These are phyloP conservation scores for Drosophila longiperda DNA, from an alignment of 2,888 invertebrate species.

Conservation along the genomic window DNA sequence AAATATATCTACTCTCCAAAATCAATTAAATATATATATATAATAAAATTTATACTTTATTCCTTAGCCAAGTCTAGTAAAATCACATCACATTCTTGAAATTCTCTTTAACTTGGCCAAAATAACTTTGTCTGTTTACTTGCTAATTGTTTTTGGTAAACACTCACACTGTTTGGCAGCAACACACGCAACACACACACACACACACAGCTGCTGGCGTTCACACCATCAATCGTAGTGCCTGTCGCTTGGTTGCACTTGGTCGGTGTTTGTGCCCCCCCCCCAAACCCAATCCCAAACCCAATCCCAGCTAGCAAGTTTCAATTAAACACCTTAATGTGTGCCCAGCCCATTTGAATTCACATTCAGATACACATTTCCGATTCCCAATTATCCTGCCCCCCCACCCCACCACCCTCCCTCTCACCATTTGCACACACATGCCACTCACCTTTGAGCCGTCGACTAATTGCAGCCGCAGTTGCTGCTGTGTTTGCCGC, in stretches of 20 bases:
- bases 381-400: background rate
- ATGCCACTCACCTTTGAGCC: constrained; percentile 71
- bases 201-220: constrained; percentile 61
- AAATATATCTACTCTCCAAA: background rate
- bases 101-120: background rate
- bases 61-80: background rate
- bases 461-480: constrained; percentile 74
- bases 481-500: constrained; percentile 56
- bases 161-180: background rate
- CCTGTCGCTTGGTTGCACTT: constrained; percentile 63
- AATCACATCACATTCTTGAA: background rate
- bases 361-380: background rate
- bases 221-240: constrained; percentile 67
- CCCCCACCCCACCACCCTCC: background rate
- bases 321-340: constrained; percentile 57
- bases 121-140: constrained; percentile 2
- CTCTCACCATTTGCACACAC: background rate
- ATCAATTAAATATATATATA: background rate
- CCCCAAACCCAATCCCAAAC: constrained; percentile 23
- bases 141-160: constrained; percentile 12
- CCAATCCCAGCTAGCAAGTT: constrained; percentile 18
- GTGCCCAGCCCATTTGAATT: constrained; percentile 14
- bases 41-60: background rate
- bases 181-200: background rate
- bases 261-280: constrained; percentile 13